phyloP scores from a whole-genome alignment of 2,113 vertebrate species.

The Cyanocitta stelleri region DNA sequence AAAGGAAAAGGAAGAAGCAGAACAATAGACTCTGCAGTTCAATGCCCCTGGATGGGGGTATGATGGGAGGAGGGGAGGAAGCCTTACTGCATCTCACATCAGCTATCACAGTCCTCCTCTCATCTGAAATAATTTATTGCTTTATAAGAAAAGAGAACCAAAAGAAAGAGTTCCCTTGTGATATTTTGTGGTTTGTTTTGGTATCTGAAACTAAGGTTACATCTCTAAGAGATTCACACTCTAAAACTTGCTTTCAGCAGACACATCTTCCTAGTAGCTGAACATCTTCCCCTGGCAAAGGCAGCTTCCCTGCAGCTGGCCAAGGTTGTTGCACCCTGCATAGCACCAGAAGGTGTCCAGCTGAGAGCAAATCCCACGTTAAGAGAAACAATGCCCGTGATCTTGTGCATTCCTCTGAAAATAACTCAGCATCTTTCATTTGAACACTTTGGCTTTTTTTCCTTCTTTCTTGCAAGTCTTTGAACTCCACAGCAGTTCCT shows the following conservation, averaged over 20 bases:
- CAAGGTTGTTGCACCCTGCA: background rate
- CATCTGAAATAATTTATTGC: background rate
- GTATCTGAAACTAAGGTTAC: background rate
- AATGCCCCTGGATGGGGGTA: background rate
- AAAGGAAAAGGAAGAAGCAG: slow-evolving; percentile 6
- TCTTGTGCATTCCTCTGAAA: background rate
- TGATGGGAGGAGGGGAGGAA: background rate
- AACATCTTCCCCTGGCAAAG: background rate
- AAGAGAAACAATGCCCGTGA: background rate
- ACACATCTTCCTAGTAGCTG: background rate
- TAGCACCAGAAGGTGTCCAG: background rate
- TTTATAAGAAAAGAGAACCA: background rate
- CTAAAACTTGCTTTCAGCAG: background rate
- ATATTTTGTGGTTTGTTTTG: background rate
- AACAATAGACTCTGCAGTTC: background rate
- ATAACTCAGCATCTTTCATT: background rate
- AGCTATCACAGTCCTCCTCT: background rate
- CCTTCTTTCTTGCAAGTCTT: background rate
- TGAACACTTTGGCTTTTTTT: background rate
- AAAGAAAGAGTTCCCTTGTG: background rate
- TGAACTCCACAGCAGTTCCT: background rate
- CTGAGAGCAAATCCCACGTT: background rate
- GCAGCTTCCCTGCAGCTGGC: background rate
- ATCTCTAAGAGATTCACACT: background rate
- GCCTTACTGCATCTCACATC: background rate